Evolutionary conservation across 2,888 invertebrate species (phyloP).

Genomic region (Protophormia terraenovae): DNA sequence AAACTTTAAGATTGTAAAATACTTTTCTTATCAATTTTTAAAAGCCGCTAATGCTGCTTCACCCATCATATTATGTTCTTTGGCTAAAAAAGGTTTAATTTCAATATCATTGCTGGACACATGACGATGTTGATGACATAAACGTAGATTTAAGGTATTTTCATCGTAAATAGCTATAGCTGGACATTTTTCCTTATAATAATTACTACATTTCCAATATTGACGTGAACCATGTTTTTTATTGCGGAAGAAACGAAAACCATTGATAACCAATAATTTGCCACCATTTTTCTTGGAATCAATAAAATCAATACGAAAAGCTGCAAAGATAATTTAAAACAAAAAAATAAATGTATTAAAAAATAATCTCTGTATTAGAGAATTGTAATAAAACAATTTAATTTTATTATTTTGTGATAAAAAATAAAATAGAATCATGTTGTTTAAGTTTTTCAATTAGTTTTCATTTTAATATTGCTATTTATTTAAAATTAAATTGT

Average conservation of each 20-base stretch:
- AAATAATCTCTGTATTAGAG: conserved; percentile 6
- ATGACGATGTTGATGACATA: conserved; percentile 81
- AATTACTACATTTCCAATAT: conserved; percentile 81
- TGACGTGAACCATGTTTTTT: conserved; percentile 80
- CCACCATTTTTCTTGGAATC: conserved; percentile 81
- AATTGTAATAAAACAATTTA: background rate
- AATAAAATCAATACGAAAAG: conserved; percentile 80
- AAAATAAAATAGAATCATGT: conserved; percentile 23
- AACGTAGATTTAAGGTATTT: conserved; percentile 76
- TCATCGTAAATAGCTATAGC: conserved; percentile 81
- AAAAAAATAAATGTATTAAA: conserved; percentile 8
- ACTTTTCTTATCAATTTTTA: conserved; percentile 51
- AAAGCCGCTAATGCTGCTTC: conserved; percentile 63
- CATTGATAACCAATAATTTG: conserved; percentile 80
- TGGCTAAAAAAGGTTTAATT: conserved; percentile 75
- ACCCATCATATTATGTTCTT: conserved; percentile 65
- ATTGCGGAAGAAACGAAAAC: conserved; percentile 81
- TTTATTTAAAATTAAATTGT: conserved; percentile 16
- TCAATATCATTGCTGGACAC: conserved; percentile 79
- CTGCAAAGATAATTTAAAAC: conserved; percentile 71
- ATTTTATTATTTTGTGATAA: too few relatives aligned
- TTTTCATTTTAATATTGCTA: conserved; percentile 18
- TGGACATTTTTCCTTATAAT: conserved; percentile 81
- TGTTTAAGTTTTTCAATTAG: background rate
- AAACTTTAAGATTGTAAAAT: background rate